Evolutionary conservation across 2,113 vertebrate species (phyloP), one percentile per base, ranked within the genome.

Genomic region (Nothoprocta perdicaria): DNA sequence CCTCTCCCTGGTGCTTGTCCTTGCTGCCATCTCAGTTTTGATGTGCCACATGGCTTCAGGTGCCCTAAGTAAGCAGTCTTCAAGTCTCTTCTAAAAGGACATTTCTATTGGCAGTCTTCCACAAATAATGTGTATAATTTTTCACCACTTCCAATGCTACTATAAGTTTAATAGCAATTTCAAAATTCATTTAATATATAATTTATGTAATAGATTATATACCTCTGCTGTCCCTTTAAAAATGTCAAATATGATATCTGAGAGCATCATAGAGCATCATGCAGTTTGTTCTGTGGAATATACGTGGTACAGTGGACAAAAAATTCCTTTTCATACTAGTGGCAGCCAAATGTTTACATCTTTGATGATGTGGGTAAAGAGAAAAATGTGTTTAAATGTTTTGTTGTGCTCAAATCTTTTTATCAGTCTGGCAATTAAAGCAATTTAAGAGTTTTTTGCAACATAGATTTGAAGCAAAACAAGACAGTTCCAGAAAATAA

Each of bases 131-230:
- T 72, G 66, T 78, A 6, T 45, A 81, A 53, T 29, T 81, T 4
- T 53, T 21, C n/a, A 27, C 63, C 0, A 0, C 45, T 61, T 17
- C 31, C 33, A 19, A 27, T 40, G 26, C 77, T 68, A 2, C 33
- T 72, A 5, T 21, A 65, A 65, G 48, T 75, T 65, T 75, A 45
- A 40, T 12, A 52, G 15, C 26, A 19, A 29, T 55, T 55, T 55
- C 8, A 53, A 53, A 27, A 53, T 53, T 15, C 29, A 27, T 53
- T 53, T 27, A 53, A 16, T 29, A 15, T 29, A 7, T 15, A 55
- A 29, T 55, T 29, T 29, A 55, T 29, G 26, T 55, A 29, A 55
- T 55, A 55, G 46, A 27, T 50, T 35, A 18, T 11, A 27, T 71
- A 35, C 33, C 46, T 71, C 45, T 26, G 12, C n/a, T 35, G 24